These are phyloP conservation scores for Cottoperca gobio DNA, from an alignment of 2,797 vertebrate species.

Conservation along the genomic window DNA sequence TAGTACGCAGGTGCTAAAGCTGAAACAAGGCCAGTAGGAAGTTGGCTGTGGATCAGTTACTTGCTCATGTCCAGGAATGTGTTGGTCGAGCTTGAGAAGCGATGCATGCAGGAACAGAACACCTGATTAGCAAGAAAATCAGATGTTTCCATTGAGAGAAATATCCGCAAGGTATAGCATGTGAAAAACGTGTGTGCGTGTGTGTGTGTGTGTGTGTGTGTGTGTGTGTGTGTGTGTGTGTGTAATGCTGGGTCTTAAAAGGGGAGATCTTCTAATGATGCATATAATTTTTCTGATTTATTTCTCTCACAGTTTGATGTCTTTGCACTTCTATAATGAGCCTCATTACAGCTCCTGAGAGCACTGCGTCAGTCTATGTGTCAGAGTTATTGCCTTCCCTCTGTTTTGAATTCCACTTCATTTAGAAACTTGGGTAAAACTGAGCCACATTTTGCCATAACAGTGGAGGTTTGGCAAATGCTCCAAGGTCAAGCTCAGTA, in stretches of 20 bases:
- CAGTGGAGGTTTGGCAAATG: conserved; percentile 36
- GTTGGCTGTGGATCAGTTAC: conserved; percentile 64
- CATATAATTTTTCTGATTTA: neutral
- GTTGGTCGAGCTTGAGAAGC: conserved; percentile 41
- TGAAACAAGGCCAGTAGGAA: conserved; percentile 54
- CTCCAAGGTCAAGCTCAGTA: conserved; percentile 52
- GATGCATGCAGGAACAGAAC: conserved; percentile 48
- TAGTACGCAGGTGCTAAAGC: conserved; percentile 57
- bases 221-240: neutral
- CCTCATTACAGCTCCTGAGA: neutral
- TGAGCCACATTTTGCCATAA: conserved; percentile 26
- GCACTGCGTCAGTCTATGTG: conserved; percentile 12
- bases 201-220: neutral
- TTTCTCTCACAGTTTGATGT: conserved; percentile 3
- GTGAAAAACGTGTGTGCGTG: conserved; percentile 1
- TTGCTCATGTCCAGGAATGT: conserved; percentile 53
- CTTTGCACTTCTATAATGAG: conserved; percentile 1
- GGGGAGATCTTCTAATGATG: neutral
- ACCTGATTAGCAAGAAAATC: conserved; percentile 45
- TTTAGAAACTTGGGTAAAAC: conserved; percentile 32
- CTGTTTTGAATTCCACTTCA: conserved; percentile 46
- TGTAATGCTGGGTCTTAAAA: neutral
- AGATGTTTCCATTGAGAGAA: conserved; percentile 33
- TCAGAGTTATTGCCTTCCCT: conserved; percentile 19
- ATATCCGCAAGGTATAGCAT: conserved; percentile 1